Evolutionary conservation across 2,113 vertebrate genomes (phyloP).

Genomic region (Syrmaticus mikado): DNA sequence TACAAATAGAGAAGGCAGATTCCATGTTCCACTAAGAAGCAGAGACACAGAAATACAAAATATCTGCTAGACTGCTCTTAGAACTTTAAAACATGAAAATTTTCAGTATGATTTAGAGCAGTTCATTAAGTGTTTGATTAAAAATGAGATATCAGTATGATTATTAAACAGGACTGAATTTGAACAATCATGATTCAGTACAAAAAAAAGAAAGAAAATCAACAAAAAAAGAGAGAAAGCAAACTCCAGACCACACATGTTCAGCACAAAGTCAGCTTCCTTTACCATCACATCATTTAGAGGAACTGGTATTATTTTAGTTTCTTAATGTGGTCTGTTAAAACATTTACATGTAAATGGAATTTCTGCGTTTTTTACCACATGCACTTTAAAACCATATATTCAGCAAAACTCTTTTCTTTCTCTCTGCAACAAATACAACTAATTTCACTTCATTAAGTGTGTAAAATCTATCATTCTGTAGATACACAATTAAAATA

Average conservation of each 20-base stretch:
- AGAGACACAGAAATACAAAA: not conserved
- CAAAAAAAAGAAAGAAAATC: not conserved
- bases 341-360: constrained; percentile 53
- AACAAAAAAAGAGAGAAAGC: not conserved
- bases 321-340: constrained; percentile 28
- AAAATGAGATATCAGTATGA: constrained; percentile 57
- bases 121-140: constrained; percentile 45
- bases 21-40: not conserved
- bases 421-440: constrained; percentile 25
- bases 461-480: constrained; percentile 55
- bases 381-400: constrained; percentile 53
- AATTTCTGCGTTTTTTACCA: constrained; percentile 44
- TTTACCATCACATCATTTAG: constrained; percentile 40
- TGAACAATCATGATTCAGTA: constrained; percentile 29
- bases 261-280: constrained; percentile 16
- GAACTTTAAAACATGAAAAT: constrained; percentile 12
- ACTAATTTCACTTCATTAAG: constrained; percentile 63
- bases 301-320: constrained; percentile 30
- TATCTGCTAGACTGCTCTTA: not conserved
- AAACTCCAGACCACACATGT: not conserved
- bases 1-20: not conserved
- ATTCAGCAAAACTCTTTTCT: constrained; percentile 55
- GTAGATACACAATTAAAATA: constrained; percentile 48
- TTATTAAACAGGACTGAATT: constrained; percentile 46
- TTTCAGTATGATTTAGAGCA: constrained; percentile 36